phyloP scores from a whole-genome alignment of 2,113 vertebrate species.

The Platichthys flesus region DNA sequence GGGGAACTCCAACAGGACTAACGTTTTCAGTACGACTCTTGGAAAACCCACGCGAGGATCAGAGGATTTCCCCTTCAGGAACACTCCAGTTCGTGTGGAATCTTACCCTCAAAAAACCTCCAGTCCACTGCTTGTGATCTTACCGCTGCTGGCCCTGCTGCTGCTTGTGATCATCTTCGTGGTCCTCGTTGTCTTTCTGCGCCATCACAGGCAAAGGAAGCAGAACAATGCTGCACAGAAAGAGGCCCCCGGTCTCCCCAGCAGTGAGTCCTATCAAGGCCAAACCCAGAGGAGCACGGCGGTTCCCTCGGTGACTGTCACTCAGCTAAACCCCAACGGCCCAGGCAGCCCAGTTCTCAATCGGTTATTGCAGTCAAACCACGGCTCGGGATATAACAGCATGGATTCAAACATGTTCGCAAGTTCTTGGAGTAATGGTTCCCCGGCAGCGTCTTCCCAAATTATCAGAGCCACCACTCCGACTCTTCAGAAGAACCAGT shows the following conservation, averaged over 20 bases:
- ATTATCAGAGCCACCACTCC: slow-evolving; percentile 86
- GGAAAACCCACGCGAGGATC: slow-evolving; percentile 60
- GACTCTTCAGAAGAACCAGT: slow-evolving; percentile 86
- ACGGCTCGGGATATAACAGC: slow-evolving; percentile 36
- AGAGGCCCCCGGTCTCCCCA: slow-evolving; percentile 34
- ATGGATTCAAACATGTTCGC: slow-evolving; percentile 67
- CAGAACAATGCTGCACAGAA: slow-evolving; percentile 65
- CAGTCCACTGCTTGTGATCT: slow-evolving; percentile 80
- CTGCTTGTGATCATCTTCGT: slow-evolving; percentile 80
- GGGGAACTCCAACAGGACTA: slow-evolving; percentile 71
- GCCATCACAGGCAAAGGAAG: slow-evolving; percentile 81
- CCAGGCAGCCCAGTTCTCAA: slow-evolving; percentile 61
- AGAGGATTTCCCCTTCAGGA: slow-evolving; percentile 68
- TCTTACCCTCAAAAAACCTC: slow-evolving; percentile 75
- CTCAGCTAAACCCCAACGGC: slow-evolving; percentile 78
- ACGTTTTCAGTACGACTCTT: slow-evolving; percentile 64
- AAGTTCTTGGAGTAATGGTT: slow-evolving; percentile 80
- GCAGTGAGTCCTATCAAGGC: slow-evolving; percentile 50
- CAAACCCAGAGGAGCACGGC: slow-evolving; percentile 78
- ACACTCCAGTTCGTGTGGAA: slow-evolving; percentile 71
- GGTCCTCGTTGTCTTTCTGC: slow-evolving; percentile 78
- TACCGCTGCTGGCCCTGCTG: slow-evolving; percentile 83
- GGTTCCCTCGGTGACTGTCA: slow-evolving; percentile 87
- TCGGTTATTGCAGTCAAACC: slow-evolving; percentile 50
- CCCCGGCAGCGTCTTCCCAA: slow-evolving; percentile 79